A percentile compares a stretch with the other conserved stretches of the same genome.
Evolutionary conservation across 2,797 vertebrate genomes (phyloP).

Genomic region (Chelidonichthys spinosus): DNA sequence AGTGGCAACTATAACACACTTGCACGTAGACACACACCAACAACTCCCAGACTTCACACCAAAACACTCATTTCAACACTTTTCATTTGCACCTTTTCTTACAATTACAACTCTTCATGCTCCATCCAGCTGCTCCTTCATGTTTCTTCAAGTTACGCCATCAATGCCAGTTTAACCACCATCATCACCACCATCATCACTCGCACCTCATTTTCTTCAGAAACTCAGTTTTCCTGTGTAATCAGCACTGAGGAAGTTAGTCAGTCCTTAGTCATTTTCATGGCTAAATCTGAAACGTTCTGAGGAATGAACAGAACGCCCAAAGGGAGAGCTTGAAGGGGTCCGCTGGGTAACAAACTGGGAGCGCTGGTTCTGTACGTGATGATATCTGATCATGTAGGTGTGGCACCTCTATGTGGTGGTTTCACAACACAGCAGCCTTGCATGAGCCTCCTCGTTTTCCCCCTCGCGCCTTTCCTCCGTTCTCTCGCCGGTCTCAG

Average conservation of each 20-base stretch:
- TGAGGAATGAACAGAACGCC: neutral
- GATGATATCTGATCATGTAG: slow-evolving; percentile 4
- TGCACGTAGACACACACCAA: too few species aligned
- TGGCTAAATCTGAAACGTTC: neutral
- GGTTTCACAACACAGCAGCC: slow-evolving; percentile 52
- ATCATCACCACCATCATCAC: neutral
- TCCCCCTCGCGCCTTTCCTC: slow-evolving; percentile 15
- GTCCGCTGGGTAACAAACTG: neutral
- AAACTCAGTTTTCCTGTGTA: neutral
- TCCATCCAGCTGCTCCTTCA: neutral
- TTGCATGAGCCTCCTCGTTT: slow-evolving; percentile 67
- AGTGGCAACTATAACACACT: too few species aligned
- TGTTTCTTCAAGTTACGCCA: neutral
- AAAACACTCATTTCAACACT: neutral
- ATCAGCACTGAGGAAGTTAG: neutral
- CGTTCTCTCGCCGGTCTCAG: slow-evolving; percentile 58
- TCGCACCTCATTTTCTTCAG: neutral
- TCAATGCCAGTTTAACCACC: neutral
- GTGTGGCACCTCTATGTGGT: slow-evolving; percentile 55
- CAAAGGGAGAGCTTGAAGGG: neutral
- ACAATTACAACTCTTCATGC: neutral
- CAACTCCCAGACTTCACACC: neutral
- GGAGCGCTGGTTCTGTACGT: slow-evolving; percentile 21
- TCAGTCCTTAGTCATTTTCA: neutral
- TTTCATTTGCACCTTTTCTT: neutral